These are phyloP conservation scores for Glaucomys volans DNA, from an alignment of 2,113 vertebrate genomes.

Conservation along the genomic window DNA sequence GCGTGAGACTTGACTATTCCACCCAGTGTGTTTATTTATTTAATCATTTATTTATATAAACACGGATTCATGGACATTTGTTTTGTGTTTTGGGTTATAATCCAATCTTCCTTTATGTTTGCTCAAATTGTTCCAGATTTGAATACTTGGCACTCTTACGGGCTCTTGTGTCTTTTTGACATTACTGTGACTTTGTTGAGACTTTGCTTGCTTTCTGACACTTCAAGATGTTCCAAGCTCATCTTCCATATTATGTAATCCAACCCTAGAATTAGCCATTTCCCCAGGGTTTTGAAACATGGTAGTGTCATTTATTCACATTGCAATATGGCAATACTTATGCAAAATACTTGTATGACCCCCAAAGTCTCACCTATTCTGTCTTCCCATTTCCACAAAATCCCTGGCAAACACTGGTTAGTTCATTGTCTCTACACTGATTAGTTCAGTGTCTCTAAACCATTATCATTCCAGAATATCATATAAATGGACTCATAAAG, in stretches of 20 bases:
- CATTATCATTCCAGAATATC: background rate
- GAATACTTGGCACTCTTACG: background rate
- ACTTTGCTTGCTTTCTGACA: background rate
- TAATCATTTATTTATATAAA: background rate
- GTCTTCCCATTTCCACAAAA: fast-evolving
- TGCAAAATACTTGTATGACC: background rate
- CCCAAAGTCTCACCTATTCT: fast-evolving
- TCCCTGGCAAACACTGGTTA: too few relatives aligned
- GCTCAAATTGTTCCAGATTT: background rate
- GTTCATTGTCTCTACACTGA: too few relatives aligned
- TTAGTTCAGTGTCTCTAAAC: background rate
- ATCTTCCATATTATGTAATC: background rate
- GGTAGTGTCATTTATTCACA: background rate
- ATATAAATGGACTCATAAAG: too few relatives aligned
- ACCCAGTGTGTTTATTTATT: background rate
- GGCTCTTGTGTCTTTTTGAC: background rate
- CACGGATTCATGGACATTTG: background rate
- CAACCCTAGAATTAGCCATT: background rate
- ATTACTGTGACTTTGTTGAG: background rate
- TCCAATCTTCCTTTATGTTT: background rate
- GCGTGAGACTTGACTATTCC: background rate
- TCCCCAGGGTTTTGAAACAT: background rate
- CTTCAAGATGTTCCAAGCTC: background rate
- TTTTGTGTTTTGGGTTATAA: background rate
- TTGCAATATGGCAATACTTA: fast-evolving